phyloP scores from a whole-genome alignment of 1,140 invertebrate species.

The Pseudobourletiella spinata region DNA sequence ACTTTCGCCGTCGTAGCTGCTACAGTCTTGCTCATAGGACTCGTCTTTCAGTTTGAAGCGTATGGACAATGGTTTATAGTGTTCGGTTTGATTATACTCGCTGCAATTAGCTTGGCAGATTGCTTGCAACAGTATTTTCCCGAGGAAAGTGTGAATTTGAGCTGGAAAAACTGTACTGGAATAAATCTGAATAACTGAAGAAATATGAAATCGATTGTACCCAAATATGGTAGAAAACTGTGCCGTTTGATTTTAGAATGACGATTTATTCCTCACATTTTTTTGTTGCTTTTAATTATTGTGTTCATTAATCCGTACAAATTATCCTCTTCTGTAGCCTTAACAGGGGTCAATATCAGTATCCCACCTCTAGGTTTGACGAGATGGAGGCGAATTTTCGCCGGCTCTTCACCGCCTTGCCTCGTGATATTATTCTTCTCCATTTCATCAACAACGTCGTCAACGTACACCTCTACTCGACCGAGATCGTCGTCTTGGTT shows the following conservation, averaged over 20 bases:
- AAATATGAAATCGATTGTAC: too few species aligned
- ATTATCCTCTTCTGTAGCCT: too few species aligned
- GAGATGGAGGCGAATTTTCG: not conserved
- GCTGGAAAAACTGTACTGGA: too few species aligned
- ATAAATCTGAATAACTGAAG: too few species aligned
- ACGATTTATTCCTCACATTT: too few species aligned
- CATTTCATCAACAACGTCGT: conserved; percentile 7
- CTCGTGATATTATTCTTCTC: not conserved
- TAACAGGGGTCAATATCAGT: not conserved
- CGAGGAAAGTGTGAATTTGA: too few species aligned
- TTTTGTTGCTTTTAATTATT: too few species aligned
- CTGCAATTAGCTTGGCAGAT: not conserved
- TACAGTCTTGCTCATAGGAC: not conserved
- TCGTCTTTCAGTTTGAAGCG: not conserved
- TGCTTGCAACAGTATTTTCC: not conserved
- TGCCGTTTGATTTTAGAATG: too few species aligned
- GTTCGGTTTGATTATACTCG: not conserved
- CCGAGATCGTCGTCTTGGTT: conserved; percentile 17
- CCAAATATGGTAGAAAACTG: too few species aligned
- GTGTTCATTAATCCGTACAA: too few species aligned
- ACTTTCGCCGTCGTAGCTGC: not conserved
- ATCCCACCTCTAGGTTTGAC: not conserved
- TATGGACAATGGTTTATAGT: not conserved
- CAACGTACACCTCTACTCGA: conserved; percentile 1
- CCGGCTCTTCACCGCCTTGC: not conserved